phyloP scores from a whole-genome alignment of 2,113 vertebrate species.

The Ailurus styani region DNA sequence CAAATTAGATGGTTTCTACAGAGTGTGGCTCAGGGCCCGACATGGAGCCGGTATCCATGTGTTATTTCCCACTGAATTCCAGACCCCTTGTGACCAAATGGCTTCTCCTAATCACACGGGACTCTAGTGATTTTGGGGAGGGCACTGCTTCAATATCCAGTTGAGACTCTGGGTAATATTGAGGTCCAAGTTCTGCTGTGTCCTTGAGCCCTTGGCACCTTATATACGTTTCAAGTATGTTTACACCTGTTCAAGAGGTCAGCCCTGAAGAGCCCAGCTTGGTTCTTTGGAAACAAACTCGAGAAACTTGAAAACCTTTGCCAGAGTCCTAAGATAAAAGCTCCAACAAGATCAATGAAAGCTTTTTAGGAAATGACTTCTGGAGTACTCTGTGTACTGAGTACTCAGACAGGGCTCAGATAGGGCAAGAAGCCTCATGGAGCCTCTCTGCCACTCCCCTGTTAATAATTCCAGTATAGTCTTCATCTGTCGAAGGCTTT shows the following conservation, averaged over 20 bases:
- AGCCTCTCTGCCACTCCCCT: no score
- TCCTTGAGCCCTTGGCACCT: neutral
- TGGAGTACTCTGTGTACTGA: neutral
- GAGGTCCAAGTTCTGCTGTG: neutral
- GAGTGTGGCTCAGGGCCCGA: neutral
- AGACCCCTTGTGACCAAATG: neutral
- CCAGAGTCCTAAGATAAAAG: slow-evolving; percentile 9
- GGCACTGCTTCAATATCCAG: neutral
- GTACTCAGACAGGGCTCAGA: neutral
- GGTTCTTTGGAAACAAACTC: neutral
- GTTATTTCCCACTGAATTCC: neutral
- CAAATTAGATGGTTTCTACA: neutral
- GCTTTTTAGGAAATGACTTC: neutral
- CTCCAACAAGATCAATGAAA: neutral
- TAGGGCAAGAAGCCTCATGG: neutral
- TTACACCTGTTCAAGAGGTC: neutral
- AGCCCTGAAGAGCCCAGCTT: neutral
- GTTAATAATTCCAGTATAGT: neutral
- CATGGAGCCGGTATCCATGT: neutral
- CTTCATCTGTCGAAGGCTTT: rapidly evolving
- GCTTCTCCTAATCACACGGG: no score
- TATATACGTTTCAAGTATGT: neutral
- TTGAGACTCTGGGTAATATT: no score
- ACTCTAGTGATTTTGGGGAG: neutral
- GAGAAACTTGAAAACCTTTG: neutral